phyloP scores from a whole-genome alignment of 1,140 invertebrate genomes.

The Eriocheir sinensis region DNA sequence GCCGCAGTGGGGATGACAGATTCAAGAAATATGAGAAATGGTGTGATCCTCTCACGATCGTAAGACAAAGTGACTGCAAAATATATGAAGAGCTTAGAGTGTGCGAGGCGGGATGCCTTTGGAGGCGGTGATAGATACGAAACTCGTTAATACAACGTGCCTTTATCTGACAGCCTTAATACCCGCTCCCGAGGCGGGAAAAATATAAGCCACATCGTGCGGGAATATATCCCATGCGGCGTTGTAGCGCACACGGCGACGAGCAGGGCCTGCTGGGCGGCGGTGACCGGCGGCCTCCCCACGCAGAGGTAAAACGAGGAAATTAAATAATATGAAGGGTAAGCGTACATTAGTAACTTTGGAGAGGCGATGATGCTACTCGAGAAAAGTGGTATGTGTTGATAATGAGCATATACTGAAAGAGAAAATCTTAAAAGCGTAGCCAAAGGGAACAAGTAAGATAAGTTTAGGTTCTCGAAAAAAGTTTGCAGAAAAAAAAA shows the following conservation, averaged over 20 bases:
- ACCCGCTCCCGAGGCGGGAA: conserved; percentile 35
- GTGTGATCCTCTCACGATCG: conserved; percentile 73
- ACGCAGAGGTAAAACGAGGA: background rate
- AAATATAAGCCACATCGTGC: conserved; percentile 58
- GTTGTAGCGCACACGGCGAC: background rate
- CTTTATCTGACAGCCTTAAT: conserved; percentile 69
- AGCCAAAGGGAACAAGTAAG: no score
- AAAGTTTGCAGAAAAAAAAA: no score
- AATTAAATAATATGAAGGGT: background rate
- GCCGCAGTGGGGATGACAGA: conserved; percentile 75
- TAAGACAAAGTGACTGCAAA: conserved; percentile 75
- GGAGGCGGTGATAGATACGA: conserved; percentile 58
- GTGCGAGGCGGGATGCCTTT: conserved; percentile 60
- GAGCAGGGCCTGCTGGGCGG: background rate
- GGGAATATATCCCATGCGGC: conserved; percentile 40
- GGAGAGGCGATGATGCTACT: background rate
- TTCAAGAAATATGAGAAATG: conserved; percentile 77
- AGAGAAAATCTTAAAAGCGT: no score
- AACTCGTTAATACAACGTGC: conserved; percentile 69
- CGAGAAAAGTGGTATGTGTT: background rate
- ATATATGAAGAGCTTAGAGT: conserved; percentile 42
- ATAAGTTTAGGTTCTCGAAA: no score
- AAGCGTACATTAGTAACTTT: no score
- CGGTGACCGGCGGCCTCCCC: background rate
- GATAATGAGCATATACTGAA: background rate